Base-by-base conservation (phyloP, 2,797 vertebrate genomes). In the Scarus forsteni region DNA sequence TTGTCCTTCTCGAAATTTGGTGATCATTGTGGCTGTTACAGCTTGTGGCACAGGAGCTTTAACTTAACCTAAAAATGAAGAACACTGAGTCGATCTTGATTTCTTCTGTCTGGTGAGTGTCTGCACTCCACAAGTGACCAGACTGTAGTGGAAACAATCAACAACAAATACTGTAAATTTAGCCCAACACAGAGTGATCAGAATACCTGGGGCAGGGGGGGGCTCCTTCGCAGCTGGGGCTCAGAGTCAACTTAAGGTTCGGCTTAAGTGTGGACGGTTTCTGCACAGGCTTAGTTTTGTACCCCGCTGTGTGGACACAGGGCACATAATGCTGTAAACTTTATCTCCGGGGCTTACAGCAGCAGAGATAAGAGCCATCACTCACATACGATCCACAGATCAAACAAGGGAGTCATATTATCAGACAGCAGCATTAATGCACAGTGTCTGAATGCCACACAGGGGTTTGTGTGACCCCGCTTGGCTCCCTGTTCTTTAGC, bases 381-480 rank as follows among this genome's bases (percentile, higher is more conserved):
- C 65, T 80, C 71, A 79, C 77, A 84, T 55, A 53, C 66, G 58
- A 80, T 67, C 57, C 36, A 14, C 71, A 83, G 70, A 83, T 79
- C 73, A 81, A 80, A 51, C 19, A 56, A 68, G 58, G 64, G 68
- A 85, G 80, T 81, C 77, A 85, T 51, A 73, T 54, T 39, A 60
- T 75, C 36, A 73, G 67, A 68, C 44, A 60, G 66, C 49, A 75
- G 45, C 42, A 79, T 68, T 72, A 73, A 77, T 66, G 73, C 43
- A 43, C 44, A 61, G 46, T 42, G 45, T 66, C 53, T 66, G 38
- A 66, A 77, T 63, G 66, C 44, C 40, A 45, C 57, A 68, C 54
- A 45, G 70, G 60, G 44, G 19, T 63, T 80, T 75, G 40, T 68
- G 70, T 72, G 73, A 80, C 72, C 70, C 67, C 6, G 18, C 60